Conservation (phyloP, 1,140 invertebrate species). For the Doryteuthis pealeii region DNA sequence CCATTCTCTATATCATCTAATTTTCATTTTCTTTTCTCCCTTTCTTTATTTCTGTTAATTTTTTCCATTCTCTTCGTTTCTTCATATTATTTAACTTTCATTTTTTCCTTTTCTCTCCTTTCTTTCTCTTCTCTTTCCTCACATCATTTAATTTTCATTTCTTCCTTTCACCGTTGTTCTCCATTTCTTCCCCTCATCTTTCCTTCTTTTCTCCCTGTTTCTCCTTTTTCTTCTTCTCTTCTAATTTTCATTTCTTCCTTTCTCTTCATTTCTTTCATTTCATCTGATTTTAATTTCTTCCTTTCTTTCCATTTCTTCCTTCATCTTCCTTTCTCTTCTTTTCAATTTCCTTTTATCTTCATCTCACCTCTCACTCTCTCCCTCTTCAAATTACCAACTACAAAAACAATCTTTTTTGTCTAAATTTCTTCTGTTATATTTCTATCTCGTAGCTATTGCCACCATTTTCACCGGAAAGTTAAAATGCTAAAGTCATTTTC, state of each 20-base stretch:
- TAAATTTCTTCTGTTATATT: no score
- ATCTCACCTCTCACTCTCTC: no score
- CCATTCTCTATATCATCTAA: no score
- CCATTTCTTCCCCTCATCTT: not conserved
- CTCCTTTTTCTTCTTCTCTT: not conserved
- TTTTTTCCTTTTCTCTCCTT: constrained; percentile 12
- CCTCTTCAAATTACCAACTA: no score
- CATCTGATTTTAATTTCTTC: no score
- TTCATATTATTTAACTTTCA: not conserved
- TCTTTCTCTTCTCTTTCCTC: not conserved
- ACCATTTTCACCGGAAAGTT: no score
- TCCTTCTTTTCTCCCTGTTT: not conserved
- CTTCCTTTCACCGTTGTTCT: constrained; percentile 17
- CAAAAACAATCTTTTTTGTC: no score
- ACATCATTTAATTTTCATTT: not conserved
- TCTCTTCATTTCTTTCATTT: not conserved
- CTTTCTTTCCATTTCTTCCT: not conserved
- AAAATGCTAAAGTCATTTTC: no score
- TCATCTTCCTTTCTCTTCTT: not conserved
- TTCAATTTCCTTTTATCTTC: no score
- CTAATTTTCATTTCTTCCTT: not conserved
- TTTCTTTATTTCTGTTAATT: not conserved
- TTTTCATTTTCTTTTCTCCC: no score
- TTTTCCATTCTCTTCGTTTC: not conserved
- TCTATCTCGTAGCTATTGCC: no score